These are phyloP conservation scores for Microcebus ravelobensis DNA, from an alignment of 2,113 vertebrate genomes.

Conservation along the genomic window DNA sequence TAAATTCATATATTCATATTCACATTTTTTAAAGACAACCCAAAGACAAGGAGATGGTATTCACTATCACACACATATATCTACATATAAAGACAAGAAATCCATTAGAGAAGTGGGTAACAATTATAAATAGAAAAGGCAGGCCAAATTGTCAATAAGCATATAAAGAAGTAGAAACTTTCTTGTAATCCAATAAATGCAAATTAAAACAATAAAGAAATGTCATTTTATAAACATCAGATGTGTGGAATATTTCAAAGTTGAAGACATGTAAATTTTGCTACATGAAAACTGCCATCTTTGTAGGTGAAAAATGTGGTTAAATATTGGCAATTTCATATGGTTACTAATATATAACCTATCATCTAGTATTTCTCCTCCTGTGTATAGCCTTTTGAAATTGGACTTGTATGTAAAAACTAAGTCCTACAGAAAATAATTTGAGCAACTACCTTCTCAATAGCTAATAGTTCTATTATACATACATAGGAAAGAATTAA, in stretches of 20 bases:
- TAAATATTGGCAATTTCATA: neutral
- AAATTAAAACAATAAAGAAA: neutral
- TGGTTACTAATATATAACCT: neutral
- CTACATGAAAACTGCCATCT: neutral
- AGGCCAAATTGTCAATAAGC: neutral
- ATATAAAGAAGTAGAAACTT: neutral
- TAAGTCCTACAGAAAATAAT: neutral
- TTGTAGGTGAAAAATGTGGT: neutral
- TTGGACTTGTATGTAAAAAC: neutral
- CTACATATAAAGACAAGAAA: neutral
- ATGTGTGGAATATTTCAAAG: neutral
- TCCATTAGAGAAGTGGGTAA: neutral
- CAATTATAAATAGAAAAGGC: neutral
- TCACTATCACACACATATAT: neutral
- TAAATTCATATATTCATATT: neutral
- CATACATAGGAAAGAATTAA: neutral
- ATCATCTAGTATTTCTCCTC: neutral
- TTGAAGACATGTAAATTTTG: neutral
- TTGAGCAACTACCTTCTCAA: neutral
- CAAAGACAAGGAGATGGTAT: neutral
- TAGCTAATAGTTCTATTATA: neutral
- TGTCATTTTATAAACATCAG: neutral
- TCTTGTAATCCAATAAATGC: neutral
- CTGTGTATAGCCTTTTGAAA: neutral
- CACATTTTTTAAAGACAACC: neutral